Evolutionary conservation across 2,888 invertebrate genomes (phyloP), one percentile per base, ranked within the genome.

Genomic region (Chorisops tibialis): DNA sequence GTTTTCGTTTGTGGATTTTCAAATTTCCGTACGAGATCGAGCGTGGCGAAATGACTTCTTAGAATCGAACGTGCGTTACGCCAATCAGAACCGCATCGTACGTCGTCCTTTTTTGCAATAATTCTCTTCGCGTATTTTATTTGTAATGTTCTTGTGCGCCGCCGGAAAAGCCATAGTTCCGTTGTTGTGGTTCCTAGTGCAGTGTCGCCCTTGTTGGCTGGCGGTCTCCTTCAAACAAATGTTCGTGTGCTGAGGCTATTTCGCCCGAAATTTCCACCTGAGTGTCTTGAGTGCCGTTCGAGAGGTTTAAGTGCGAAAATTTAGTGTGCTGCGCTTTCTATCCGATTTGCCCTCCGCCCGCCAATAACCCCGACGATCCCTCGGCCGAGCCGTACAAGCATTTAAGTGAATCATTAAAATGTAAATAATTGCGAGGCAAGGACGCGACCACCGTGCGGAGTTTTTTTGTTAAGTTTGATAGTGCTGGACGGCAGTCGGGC

Each of bases 361-460:
- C 12, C 30, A 30, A 30, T n/a, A 30, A 30, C 56, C 7, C 12
- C 30, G 12, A 30, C 49, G 11, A 22, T 45, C 43, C 12, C n/a
- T 9, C 18, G 11, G 6, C 45, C 56, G 30, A 12, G 12, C 7
- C 37, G 56, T 19, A 56, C 16, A 30, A 30, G 30, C 56, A 21
- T 56, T 56, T 38, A 56, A 56, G 56, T 56, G 56, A 56, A 56
- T 56, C 56, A 45, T 56, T 56, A 56, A 45, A 56, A 56, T 56
- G 56, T 56, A 56, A 56, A 56, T 45, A 56, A 19, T 45, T 30
- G 30, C 45, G 30, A 43, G 30, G 35, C 30, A n/a, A n/a, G 30
- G 30, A 35, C 30, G 56, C 16, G 54, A 41, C 41, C n/a, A 19
- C 35, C 24, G 56, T 41, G 56, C 11, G 11, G 30, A 30, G 30